Evolutionary conservation across 2,797 vertebrate species (phyloP).

Genomic region (Carcharodon carcharias): DNA sequence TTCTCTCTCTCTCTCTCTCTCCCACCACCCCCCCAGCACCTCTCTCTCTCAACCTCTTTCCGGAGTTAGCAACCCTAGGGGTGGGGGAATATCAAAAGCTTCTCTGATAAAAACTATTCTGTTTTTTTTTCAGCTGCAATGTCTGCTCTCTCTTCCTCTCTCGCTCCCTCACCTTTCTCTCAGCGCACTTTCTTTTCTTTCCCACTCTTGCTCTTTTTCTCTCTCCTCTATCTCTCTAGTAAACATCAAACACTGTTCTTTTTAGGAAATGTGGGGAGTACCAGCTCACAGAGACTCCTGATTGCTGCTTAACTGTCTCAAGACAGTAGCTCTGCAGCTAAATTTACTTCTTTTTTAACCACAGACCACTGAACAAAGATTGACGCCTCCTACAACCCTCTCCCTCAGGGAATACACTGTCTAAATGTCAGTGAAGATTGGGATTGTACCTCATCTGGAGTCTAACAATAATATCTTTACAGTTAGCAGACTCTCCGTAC

Average conservation of each 20-base stretch:
- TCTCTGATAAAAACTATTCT: too few relatives aligned
- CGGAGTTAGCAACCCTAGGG: background rate
- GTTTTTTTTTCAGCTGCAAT: background rate
- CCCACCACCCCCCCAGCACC: too few relatives aligned
- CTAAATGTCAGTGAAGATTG: conserved; percentile 22
- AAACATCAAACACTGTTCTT: background rate
- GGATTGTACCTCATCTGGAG: background rate
- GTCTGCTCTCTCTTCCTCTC: background rate
- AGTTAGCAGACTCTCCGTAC: background rate
- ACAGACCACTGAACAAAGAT: background rate
- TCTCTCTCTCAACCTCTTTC: background rate
- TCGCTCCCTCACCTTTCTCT: background rate
- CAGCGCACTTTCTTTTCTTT: background rate
- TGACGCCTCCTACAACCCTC: background rate
- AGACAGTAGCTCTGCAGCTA: background rate
- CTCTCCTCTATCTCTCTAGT: background rate
- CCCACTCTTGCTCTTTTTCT: background rate
- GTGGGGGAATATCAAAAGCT: background rate
- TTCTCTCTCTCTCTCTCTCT: too few relatives aligned
- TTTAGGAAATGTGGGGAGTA: background rate
- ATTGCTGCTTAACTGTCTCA: background rate
- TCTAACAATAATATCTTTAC: background rate
- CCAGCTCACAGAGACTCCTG: background rate
- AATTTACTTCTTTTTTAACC: background rate
- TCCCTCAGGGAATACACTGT: background rate